These are phyloP conservation scores for Orchesella flavescens DNA, from an alignment of 2,888 invertebrate species.

Conservation along the genomic window DNA sequence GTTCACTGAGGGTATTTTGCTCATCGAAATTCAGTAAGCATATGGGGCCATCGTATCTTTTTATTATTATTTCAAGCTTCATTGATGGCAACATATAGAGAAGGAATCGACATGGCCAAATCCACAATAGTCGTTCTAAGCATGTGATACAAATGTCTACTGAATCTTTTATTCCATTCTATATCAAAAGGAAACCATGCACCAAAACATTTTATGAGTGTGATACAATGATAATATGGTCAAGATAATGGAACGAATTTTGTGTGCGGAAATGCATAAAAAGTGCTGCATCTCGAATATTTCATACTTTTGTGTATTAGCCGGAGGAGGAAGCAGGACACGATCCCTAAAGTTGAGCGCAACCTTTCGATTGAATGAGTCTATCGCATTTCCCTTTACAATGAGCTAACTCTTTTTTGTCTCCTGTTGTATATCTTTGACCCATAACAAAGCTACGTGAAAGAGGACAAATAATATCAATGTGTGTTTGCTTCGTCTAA, in stretches of 20 bases:
- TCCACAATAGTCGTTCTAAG: too few relatives aligned
- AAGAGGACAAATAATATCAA: background rate
- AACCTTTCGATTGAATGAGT: conserved; percentile 36
- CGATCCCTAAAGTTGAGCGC: conserved; percentile 1
- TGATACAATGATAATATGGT: background rate
- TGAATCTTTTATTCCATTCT: too few relatives aligned
- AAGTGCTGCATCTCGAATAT: conserved; percentile 11
- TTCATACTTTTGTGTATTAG: background rate
- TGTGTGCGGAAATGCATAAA: conserved; percentile 31
- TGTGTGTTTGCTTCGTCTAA: background rate
- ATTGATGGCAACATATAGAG: too few relatives aligned
- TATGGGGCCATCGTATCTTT: too few relatives aligned
- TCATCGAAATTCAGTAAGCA: too few relatives aligned
- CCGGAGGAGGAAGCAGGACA: background rate
- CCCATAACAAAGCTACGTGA: background rate
- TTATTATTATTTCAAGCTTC: too few relatives aligned
- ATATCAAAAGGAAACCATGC: too few relatives aligned
- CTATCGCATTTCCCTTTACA: conserved; percentile 23
- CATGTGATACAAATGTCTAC: too few relatives aligned
- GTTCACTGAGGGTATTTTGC: too few relatives aligned
- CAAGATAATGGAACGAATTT: background rate
- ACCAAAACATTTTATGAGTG: too few relatives aligned
- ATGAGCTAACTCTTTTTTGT: background rate
- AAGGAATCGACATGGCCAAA: too few relatives aligned
- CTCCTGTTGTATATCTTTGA: background rate